Evolutionary conservation across 2,888 invertebrate genomes (phyloP), one percentile per base, ranked within the genome.

Genomic region (Acleris cristana): DNA sequence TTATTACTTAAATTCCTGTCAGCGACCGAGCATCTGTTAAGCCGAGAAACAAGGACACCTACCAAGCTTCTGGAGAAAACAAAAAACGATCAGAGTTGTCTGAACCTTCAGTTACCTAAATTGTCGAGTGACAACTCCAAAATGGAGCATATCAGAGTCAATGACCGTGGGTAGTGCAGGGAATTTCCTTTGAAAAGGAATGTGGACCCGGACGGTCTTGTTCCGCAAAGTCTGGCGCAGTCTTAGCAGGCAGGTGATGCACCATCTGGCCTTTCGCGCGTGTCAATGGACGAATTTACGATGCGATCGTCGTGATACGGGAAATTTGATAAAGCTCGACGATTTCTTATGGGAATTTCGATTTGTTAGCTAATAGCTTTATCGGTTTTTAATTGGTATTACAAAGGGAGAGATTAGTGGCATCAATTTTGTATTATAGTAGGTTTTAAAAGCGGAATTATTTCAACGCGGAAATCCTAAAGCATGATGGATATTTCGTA

Each of bases 251-350:
- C 90, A 90, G 91, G 90, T 90, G 90, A 86, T 83, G 75, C 72
- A 70, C 82, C 90, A 90, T 87, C 87, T 90, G 91, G 87, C 78
- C 59, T 71, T 69, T 65, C 78, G 84, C 89, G 88, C 90, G 89
- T 88, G 90, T 85, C 88, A 85, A 85, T 76, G 74, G 67, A 74
- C 74, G 74, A 79, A 79, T 79, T 76, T 77, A 77, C 76, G 71
- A 75, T 78, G 79, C 70, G 79, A 84, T 83, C 81, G 78, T 34
- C 77, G 83, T 80, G 83, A 82, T 81, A 84, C 80, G 79, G 77
- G 74, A 74, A 81, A 79, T 83, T 81, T 80, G 79, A 81, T 81
- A 80, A 67, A 57, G 62, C 62, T 45, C 45, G 52, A 53, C 53
- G 18, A 23, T 65, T 62, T 60, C 52, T 34, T 56, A 48, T 53